Conservation (phyloP, 1,140 invertebrate genomes). For the Manduca sexta region DNA sequence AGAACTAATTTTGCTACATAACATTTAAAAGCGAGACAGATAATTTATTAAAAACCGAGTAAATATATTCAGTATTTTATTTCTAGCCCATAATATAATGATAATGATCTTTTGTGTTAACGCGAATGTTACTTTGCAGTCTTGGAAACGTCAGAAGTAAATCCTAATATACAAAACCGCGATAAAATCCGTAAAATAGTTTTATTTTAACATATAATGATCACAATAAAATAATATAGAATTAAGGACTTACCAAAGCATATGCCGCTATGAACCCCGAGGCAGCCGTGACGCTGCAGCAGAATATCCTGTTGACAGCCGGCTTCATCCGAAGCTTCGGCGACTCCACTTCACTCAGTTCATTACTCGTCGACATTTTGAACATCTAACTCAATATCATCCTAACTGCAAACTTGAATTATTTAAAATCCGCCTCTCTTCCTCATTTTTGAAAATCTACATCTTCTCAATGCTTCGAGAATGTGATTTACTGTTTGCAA, state of each 20-base stretch:
- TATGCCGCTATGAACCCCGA: conserved; percentile 71
- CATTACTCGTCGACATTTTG: conserved; percentile 60
- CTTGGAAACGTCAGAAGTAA: no score
- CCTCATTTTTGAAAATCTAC: conserved; percentile 16
- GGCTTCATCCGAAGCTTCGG: conserved; percentile 64
- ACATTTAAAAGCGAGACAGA: neutral
- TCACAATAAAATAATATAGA: neutral
- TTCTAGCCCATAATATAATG: no score
- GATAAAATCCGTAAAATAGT: no score
- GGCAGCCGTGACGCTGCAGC: conserved; percentile 69
- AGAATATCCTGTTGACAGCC: conserved; percentile 65
- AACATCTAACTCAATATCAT: neutral
- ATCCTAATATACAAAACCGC: no score
- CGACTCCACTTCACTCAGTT: conserved; percentile 46
- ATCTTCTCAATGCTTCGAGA: conserved; percentile 27
- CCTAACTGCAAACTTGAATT: neutral
- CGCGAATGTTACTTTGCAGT: no score
- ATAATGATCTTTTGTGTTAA: no score
- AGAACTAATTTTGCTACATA: neutral
- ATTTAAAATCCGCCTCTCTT: neutral
- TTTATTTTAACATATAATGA: neutral
- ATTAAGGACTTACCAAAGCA: conserved; percentile 63
- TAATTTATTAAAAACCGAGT: no score
- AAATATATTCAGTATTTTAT: no score
- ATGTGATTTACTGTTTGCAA: conserved; percentile 14